Evolutionary conservation across 2,113 vertebrate species (phyloP), one percentile per base, ranked within the genome.

Genomic region (Clarias batrachus): DNA sequence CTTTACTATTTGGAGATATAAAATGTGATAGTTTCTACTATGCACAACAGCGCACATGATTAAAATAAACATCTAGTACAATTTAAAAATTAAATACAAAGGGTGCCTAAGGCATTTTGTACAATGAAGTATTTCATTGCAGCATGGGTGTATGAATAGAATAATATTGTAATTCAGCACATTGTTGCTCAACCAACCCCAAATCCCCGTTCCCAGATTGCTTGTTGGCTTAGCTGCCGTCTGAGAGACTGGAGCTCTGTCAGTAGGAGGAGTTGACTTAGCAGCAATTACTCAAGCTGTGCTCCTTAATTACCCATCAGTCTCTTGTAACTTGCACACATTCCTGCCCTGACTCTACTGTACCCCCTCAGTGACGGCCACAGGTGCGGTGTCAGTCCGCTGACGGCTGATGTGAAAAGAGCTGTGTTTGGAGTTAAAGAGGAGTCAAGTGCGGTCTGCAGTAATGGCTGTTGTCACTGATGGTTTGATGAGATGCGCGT

Each of bases 301-400:
- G 65, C 52, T 57, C 84, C n/a, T 54, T 85, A 85, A 66, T 85
- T 78, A 85, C 60, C 59, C 60, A 56, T 85, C 59, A 78, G 37
- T 78, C 60, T 77, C 59, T 30, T 54, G 52, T 54, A 57, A 74
- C 86, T 83, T 57, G 57, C 90, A 91, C 91, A 92, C 91, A 88
- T 88, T 93, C 91, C 90, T 93, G 87, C 88, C 91, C 90, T 93
- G 91, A 89, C 89, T 79, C 88, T 73, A 86, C 86, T 66, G 37
- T 41, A 77, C 1, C 71, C 57, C 59, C 77, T 59, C n/a, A 73
- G 82, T 56, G 66, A 37, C 19, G 5, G 52, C 52, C 63, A 41
- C 82, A 73, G 82, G 82, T 78, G 73, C 33, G 30, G 59, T 21
- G 11, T 77, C 83, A 77, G 82, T 71, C 82, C 81, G 7, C 57